phyloP scores from a whole-genome alignment of 1,140 invertebrate species.

The Aethina tumida region DNA sequence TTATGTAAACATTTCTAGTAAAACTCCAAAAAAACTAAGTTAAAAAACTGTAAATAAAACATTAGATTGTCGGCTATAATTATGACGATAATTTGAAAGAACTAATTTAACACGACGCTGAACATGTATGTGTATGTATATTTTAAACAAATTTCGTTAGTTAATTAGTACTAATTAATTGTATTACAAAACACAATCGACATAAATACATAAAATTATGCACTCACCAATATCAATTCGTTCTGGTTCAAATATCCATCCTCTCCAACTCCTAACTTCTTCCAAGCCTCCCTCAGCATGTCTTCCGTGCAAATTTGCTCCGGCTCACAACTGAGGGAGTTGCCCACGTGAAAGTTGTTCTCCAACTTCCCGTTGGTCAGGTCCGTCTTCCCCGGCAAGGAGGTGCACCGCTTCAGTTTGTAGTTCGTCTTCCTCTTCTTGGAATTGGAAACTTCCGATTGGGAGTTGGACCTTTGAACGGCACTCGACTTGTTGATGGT shows the following conservation, averaged over 20 bases:
- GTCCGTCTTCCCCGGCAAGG: constrained; percentile 34
- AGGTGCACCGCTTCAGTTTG: constrained; percentile 42
- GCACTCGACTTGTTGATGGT: constrained; percentile 22
- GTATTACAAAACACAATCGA: too few relatives aligned
- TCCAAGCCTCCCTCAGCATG: constrained; percentile 46
- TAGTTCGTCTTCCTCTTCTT: constrained; percentile 36
- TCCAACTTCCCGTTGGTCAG: constrained; percentile 14
- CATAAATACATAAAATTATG: too few relatives aligned
- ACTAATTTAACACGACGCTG: too few relatives aligned
- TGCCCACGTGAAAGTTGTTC: constrained; percentile 12
- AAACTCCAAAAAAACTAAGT: too few relatives aligned
- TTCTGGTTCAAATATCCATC: constrained; percentile 49
- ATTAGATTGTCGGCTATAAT: too few relatives aligned
- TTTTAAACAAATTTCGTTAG: too few relatives aligned
- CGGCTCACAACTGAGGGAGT: constrained; percentile 18
- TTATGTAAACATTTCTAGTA: too few relatives aligned
- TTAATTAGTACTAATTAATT: too few relatives aligned
- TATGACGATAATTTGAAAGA: too few relatives aligned
- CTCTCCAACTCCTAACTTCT: constrained; percentile 46
- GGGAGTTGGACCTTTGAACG: constrained; percentile 42
- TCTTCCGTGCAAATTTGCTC: constrained; percentile 31
- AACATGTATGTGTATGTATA: too few relatives aligned
- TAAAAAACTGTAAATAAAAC: too few relatives aligned
- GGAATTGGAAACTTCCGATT: constrained; percentile 38
- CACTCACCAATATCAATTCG: constrained; percentile 49